Base-by-base conservation (phyloP, 2,113 vertebrate species). In the Calidris pugnax region DNA sequence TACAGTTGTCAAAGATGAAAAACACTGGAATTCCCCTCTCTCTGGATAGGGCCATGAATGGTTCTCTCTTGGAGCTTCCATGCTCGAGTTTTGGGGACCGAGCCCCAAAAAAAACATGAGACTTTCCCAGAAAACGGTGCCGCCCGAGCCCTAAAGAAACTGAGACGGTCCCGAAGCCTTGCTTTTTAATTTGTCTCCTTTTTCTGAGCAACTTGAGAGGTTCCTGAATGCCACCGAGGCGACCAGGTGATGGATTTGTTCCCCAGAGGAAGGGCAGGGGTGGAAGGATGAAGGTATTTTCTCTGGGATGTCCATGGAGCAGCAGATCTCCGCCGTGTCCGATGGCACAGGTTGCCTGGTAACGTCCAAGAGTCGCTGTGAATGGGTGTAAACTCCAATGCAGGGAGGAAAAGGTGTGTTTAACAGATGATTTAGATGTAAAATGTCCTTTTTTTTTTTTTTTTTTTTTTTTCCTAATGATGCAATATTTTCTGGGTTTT, bases 401-500 rank as follows among this genome's bases (percentile, higher is more conserved):
- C 63, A 64, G 67, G 85, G 74, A 75, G 39, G 23, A n/a, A 55
- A 15, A 51, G 57, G 45, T 23, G 35, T 57, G 53, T 73, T 74
- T 8, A 24, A 35, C 43, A 39, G 33, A 32, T 33, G 55, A 48
- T 67, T 67, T 59, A 73, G 85, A 14, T 95, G 84, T 56, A 62
- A 91, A 82, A 67, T 90, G 92, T 94, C 73, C 89, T 96, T 93
- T 96, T 86, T 96, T 90, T 90, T 93, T 96, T 86, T 96, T 90
- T 90, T 93, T 24, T 51, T 51, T 27, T 93, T 24, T 51, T 51
- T 27, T 51, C 14, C 26, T 87, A 95, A 95, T 87, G 76, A 94
- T 91, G 84, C 91, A 81, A 97, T 97, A 86, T 96, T 95, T 97
- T 64, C 91, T 91, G 94, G 90, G 89, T 7, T 93, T 91, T 97